These are phyloP conservation scores for Brachionus sp. DNA, from an alignment of 1,140 invertebrate species.

Conservation along the genomic window DNA sequence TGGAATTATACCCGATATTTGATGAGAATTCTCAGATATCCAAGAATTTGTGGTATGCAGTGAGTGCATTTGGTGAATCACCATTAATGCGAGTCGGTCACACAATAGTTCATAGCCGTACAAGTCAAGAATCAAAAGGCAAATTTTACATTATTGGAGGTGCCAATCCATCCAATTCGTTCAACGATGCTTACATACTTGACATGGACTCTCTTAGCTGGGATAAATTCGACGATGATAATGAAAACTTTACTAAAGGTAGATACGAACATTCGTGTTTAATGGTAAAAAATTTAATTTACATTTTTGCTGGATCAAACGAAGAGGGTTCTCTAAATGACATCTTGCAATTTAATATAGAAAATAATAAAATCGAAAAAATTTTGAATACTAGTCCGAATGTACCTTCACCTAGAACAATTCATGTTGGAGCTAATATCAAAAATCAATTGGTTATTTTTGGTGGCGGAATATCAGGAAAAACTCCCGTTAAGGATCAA, in stretches of 20 bases:
- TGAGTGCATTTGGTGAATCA: constrained; percentile 54
- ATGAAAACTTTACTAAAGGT: background rate
- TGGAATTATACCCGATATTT: constrained; percentile 27
- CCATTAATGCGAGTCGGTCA: constrained; percentile 58
- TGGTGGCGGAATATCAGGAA: constrained; percentile 56
- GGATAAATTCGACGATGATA: constrained; percentile 51
- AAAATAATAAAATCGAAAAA: constrained; percentile 51
- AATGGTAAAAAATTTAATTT: constrained; percentile 57
- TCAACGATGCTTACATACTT: constrained; percentile 55
- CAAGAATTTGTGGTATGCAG: constrained; percentile 54
- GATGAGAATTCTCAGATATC: constrained; percentile 33
- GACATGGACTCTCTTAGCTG: constrained; percentile 55
- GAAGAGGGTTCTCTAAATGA: constrained; percentile 57
- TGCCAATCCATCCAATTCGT: constrained; percentile 56
- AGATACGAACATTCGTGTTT: constrained; percentile 47
- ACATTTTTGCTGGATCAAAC: constrained; percentile 58
- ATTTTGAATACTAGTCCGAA: constrained; percentile 50
- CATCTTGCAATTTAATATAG: constrained; percentile 54
- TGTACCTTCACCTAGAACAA: constrained; percentile 54
- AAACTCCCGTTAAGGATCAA: constrained; percentile 55
- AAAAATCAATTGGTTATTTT: constrained; percentile 56
- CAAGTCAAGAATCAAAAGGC: constrained; percentile 50
- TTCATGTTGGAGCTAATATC: constrained; percentile 52
- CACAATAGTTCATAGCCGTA: constrained; percentile 51
- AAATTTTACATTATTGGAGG: constrained; percentile 58